These are phyloP conservation scores for Lerema accius DNA, from an alignment of 1,140 invertebrate species.

Conservation along the genomic window DNA sequence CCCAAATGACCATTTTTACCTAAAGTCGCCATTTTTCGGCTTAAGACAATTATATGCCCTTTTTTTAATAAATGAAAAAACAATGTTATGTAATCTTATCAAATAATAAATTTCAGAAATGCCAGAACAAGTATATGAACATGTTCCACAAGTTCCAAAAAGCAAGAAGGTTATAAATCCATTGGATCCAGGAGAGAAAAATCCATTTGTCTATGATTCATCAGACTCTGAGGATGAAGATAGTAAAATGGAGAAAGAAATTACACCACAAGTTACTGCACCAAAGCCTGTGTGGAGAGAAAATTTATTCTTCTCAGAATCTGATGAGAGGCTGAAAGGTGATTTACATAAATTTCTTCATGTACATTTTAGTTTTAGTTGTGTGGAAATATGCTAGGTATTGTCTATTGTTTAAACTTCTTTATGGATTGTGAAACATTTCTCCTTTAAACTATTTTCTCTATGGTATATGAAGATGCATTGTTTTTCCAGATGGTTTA, in stretches of 20 bases:
- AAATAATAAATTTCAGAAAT: conserved; percentile 53
- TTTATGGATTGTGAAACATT: no score
- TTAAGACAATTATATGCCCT: no score
- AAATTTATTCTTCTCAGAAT: conserved; percentile 83
- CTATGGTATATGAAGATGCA: no score
- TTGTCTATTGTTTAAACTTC: no score
- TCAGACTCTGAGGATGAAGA: conserved; percentile 84
- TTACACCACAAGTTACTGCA: conserved; percentile 41
- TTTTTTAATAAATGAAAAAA: no score
- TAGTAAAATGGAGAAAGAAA: conserved; percentile 42
- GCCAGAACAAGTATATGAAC: conserved; percentile 45
- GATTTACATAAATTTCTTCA: no score
- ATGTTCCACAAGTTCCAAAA: conserved; percentile 53
- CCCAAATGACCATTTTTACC: no score
- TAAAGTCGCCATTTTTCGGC: no score
- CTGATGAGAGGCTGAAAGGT: conserved; percentile 84
- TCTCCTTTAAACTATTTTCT: no score
- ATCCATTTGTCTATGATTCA: conserved; percentile 86
- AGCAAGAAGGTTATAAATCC: conserved; percentile 71
- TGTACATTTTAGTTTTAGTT: no score
- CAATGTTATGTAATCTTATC: no score
- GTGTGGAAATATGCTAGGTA: no score
- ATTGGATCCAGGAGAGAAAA: conserved; percentile 71
- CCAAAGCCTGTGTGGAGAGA: conserved; percentile 76
- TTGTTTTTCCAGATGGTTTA: conserved; percentile 82